Evolutionary conservation across 2,113 vertebrate genomes (phyloP), one percentile per base, ranked within the genome.

Genomic region (Acinonyx jubatus): DNA sequence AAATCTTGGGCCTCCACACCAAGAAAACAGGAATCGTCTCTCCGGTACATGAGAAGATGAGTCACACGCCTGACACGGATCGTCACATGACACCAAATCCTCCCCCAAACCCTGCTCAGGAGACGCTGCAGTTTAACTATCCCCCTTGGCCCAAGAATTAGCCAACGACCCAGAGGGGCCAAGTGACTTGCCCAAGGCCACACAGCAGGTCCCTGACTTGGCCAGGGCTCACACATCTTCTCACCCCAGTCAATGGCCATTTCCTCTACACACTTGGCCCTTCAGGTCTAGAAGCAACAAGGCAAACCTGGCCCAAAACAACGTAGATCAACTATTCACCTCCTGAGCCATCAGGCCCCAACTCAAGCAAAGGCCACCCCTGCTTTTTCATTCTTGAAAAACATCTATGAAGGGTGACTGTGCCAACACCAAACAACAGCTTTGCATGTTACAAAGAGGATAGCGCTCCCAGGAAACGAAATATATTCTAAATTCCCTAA

Each of bases 21-120:
- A 93, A 83, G 27, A 83, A 57, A 89, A 95, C 57, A 25, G 9
- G 25, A 63, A 81, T 0, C 52, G 33, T n/a, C 45, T 38, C 10
- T 90, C 55, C 38, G 19, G 23, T 41, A 29, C n/a, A 19, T 29
- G n/a, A 78, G 52, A 68, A 16, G 29, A n/a, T 21, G 14, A 66
- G 45, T 69, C 55, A 78, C 1, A 0, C 6, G 55, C 41, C 9
- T 14, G 21, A 33, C 1, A 31, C 1, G 55, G 65, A 33, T 5
- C 3, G 1, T 36, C 25, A 18, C 3, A 10, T 1, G 0, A 0
- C 23, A 21, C 1, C 16, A 31, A 31, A 4, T 55, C 16, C 36
- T 88, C 86, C 66, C 55, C 11, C 33, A 38, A 80, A 79, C 10
- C 21, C 25, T 7, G 11, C 14, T 4, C n/a, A 69, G 19, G 50